Evolutionary conservation across 2,888 invertebrate genomes (phyloP).

Genomic region (Aleiodes leptofemur): DNA sequence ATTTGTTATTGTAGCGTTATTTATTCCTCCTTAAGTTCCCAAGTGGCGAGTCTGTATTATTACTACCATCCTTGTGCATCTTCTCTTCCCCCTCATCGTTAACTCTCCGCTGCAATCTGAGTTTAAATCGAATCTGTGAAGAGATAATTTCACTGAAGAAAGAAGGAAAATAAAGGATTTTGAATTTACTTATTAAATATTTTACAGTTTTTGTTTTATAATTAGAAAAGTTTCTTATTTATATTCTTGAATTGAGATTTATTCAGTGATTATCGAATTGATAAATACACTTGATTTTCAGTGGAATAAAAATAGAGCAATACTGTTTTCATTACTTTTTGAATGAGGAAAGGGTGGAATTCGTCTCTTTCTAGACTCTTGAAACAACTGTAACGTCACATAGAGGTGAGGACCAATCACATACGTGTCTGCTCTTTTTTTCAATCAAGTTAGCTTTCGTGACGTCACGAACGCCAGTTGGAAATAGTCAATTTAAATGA

Average conservation of each 20-base stretch:
- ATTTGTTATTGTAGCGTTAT: conserved; percentile 46
- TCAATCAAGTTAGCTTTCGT: too few relatives aligned
- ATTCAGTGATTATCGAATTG: background rate
- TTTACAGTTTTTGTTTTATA: background rate
- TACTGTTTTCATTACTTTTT: too few relatives aligned
- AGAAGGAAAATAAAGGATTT: too few relatives aligned
- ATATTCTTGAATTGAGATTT: background rate
- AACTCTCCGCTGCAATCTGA: background rate
- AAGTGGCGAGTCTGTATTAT: conserved; percentile 36
- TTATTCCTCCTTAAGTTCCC: conserved; percentile 46
- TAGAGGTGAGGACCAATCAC: too few relatives aligned
- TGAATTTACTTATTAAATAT: background rate
- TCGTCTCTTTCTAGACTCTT: too few relatives aligned
- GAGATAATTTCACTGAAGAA: background rate
- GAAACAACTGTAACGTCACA: too few relatives aligned
- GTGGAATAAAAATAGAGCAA: too few relatives aligned
- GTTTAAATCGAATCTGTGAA: conserved; percentile 10
- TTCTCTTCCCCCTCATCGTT: background rate
- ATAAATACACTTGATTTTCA: too few relatives aligned
- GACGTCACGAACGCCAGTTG: too few relatives aligned
- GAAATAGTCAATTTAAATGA: too few relatives aligned
- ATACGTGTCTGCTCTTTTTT: too few relatives aligned
- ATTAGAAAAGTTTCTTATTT: background rate
- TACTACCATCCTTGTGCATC: conserved; percentile 25
- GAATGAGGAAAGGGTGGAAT: too few relatives aligned